Conservation (phyloP, 1,140 invertebrate species). For the Antheraea mylitta region DNA sequence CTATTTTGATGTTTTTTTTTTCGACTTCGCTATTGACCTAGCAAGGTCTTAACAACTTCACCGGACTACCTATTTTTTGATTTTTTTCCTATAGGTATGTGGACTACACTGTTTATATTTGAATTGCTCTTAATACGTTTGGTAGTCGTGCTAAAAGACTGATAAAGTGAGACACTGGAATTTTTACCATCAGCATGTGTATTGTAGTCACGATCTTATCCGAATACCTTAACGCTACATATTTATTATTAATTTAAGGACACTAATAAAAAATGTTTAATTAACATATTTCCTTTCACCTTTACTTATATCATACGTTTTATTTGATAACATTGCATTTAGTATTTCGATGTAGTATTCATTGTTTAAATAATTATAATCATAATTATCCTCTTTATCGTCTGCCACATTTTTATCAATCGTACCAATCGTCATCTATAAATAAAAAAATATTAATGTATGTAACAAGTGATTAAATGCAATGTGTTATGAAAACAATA, state of each 20-base stretch:
- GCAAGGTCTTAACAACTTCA: too few species aligned
- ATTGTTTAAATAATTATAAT: slow-evolving; percentile 32
- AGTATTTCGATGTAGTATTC: slow-evolving; percentile 29
- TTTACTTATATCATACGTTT: slow-evolving; percentile 19
- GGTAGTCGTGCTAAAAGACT: too few species aligned
- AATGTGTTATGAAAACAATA: too few species aligned
- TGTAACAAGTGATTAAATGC: too few species aligned
- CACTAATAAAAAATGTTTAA: background rate
- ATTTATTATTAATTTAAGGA: background rate
- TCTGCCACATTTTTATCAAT: background rate
- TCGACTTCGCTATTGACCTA: too few species aligned
- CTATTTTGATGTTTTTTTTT: too few species aligned
- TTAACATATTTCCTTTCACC: background rate
- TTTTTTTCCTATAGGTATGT: too few species aligned
- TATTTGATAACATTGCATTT: slow-evolving; percentile 17
- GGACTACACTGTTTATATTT: too few species aligned
- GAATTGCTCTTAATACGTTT: too few species aligned
- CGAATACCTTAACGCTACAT: background rate
- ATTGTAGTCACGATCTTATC: background rate
- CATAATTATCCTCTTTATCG: slow-evolving; percentile 20
- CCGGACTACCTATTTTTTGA: too few species aligned
- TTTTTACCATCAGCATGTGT: too few species aligned
- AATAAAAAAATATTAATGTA: background rate
- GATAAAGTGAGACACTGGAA: too few species aligned
- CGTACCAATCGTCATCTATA: background rate